Evolutionary conservation across 2,888 invertebrate genomes (phyloP), one percentile per base, ranked within the genome.

Genomic region (Heliconius erato): DNA sequence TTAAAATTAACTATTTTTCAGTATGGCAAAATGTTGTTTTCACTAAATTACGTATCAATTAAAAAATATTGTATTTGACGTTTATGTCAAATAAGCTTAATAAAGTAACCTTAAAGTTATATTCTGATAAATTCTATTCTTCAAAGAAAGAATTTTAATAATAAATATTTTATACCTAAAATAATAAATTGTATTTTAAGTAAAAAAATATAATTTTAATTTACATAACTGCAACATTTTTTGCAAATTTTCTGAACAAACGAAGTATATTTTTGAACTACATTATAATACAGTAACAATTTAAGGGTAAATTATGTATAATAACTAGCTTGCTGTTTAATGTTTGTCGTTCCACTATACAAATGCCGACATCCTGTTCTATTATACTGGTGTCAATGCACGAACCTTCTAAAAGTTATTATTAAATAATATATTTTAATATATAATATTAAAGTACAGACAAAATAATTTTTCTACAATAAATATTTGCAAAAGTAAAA

Each of bases 261-360:
- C 7, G n/a, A 71, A 71, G 6, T 40, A 71, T 40, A 71, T n/a
- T 69, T 28, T 35, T 23, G 11, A 69, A n/a, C 69, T 5, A 40
- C 35, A 35, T 69, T 71, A 12, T 40, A 1, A 69, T n/a, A 35
- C 69, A 69, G 3, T 69, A 69, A 32, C 69, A 35, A 69, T 23
- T 69, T 72, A 26, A 72, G 26, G n/a, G 14, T 26, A 72, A 72
- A 72, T 44, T 72, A 72, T 72, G 14, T 44, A 44, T 44, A 71
- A 44, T 71, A 44, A 32, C n/a, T 44, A 14, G 26, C 40, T n/a
- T 26, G 68, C 68, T 68, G 44, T 44, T 26, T 72, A 44, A 44
- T 44, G 44, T n/a, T 71, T 26, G 71, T 26, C 44, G 26, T 71
- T 71, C n/a, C 12, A 16, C 71, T n/a, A 14, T 12, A 71, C 12